These are phyloP conservation scores for Bombyx mori DNA, from an alignment of 1,140 invertebrate genomes.

Conservation along the genomic window ASM3026992v2 NC_085109.1:9113501-9114000, in stretches of 20 bases:
- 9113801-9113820: not conserved
- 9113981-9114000: no score
- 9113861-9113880: slow-evolving; percentile 17
- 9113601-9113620: no score
- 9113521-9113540: no score
- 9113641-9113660: no score
- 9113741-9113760: slow-evolving; percentile 17
- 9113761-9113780: not conserved
- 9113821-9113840: no score
- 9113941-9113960: slow-evolving; percentile 25
- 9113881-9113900: slow-evolving; percentile 22
- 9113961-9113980: slow-evolving; percentile 1
- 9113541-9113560: no score
- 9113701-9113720: slow-evolving; percentile 11
- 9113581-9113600: no score
- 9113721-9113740: slow-evolving; percentile 19
- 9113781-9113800: slow-evolving; percentile 17
- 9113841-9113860: slow-evolving; percentile 12
- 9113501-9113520: no score
- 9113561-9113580: no score
- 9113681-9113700: no score
- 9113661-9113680: no score
- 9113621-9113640: no score
- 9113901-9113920: slow-evolving; percentile 30
- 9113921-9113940: slow-evolving; percentile 23